A percentile compares a stretch with the other conserved stretches of the same genome.
These are phyloP conservation scores for Ceramica pisi DNA, from an alignment of 2,888 invertebrate species.

Conservation along the genomic window DNA sequence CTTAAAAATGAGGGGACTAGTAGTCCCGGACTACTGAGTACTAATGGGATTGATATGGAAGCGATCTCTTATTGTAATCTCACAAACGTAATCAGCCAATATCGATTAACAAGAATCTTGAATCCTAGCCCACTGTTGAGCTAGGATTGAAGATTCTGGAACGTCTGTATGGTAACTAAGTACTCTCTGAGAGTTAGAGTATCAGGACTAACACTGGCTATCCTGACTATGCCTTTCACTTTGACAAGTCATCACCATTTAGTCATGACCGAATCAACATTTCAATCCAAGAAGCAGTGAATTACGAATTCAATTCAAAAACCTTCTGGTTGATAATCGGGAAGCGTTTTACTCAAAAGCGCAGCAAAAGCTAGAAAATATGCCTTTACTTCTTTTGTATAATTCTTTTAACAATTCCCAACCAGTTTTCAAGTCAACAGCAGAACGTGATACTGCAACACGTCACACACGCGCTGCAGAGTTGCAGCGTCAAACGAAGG, in stretches of 20 bases:
- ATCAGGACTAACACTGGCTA: too few species aligned
- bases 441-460: constrained; percentile 42
- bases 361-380: too few species aligned
- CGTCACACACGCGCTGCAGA: background rate
- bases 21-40: background rate
- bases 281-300: background rate
- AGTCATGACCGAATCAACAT: background rate
- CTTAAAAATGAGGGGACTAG: background rate
- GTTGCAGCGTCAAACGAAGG: constrained; percentile 53
- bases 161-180: background rate
- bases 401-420: constrained; percentile 32
- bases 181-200: too few species aligned
- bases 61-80: background rate
- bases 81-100: background rate
- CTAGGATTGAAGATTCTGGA: background rate
- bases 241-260: background rate
- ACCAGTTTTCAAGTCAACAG: constrained; percentile 28
- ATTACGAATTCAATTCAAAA: background rate
- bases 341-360: too few species aligned
- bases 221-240: background rate
- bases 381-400: too few species aligned
- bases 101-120: too few species aligned
- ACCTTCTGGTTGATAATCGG: too few species aligned
- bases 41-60: background rate
- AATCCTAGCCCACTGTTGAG: too few species aligned